Evolutionary conservation across 1,140 invertebrate species (phyloP), one percentile per base, ranked within the genome.

Genomic region (Pachyrhynchus sulphureomaculatus): DNA sequence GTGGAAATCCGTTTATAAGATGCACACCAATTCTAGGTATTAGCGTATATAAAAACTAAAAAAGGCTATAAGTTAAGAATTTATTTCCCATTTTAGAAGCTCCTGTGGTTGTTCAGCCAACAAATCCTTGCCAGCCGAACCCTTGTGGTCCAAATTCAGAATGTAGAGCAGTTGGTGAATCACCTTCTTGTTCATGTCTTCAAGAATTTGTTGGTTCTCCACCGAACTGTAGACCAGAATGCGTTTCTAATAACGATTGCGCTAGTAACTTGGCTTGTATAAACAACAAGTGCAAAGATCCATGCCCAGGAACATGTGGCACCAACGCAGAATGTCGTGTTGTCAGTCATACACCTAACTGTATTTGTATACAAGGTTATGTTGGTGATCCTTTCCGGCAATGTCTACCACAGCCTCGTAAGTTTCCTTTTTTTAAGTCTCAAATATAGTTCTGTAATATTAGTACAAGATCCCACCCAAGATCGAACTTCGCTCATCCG

Each of bases 81-180:
- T n/a, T 23, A 23, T 8, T 23, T 47, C 20, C 9, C 36, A 6
- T 36, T 47, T 2, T 55, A 45, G 49, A 54, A 45, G 59, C 54
- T 24, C 41, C 49, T 4, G 32, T 45, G 8, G 29, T 47, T 23
- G 13, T n/a, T 54, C 49, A 59, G 20, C 64, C 66, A 52, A 62
- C 73, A 48, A 84, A 89, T 74, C 87, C 87, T 9, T 90, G 88
- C 65, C 72, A 81, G 47, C 88, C 88, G 47, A 87, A 86, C 6
- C 88, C 89, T 2, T 91, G 90, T 77, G 89, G 88, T n/a, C 84
- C 87, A 0, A 88, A 90, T 73, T 83, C 88, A 20, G 77, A 87
- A 70, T 91, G 89, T 67, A 82, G 82, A 69, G 72, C 80, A 15
- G 69, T 80, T 4, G 85, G 84, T 23, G 80, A 84, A 62, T 77